These are phyloP conservation scores for Diuraphis noxia DNA, from an alignment of 1,140 invertebrate genomes.

Conservation along the genomic window DNA sequence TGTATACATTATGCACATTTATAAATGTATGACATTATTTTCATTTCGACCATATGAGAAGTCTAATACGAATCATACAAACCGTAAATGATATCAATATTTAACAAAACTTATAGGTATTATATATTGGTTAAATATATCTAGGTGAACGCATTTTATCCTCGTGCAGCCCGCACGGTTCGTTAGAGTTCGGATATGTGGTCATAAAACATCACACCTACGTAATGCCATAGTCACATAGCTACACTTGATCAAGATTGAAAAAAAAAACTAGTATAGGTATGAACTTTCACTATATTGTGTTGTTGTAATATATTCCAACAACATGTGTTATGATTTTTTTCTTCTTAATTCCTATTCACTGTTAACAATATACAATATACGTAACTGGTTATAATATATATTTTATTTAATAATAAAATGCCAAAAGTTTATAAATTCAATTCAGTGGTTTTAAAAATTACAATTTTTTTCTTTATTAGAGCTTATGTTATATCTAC, in stretches of 20 bases:
- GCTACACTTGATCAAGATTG: neutral
- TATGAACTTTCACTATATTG: neutral
- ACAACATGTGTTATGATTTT: neutral
- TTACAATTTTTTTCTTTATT: neutral
- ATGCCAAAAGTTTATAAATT: neutral
- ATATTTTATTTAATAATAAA: neutral
- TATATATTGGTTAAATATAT: neutral
- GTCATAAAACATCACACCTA: constrained; percentile 29
- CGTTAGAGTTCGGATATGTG: neutral
- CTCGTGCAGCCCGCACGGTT: neutral
- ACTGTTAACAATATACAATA: neutral
- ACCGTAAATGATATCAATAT: neutral
- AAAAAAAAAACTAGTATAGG: constrained; percentile 31
- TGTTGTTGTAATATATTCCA: neutral
- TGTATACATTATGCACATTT: too few species aligned
- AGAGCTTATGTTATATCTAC: neutral
- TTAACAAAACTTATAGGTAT: neutral
- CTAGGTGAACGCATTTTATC: neutral
- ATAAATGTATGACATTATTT: neutral
- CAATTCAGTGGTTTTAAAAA: neutral
- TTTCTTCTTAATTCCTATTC: neutral
- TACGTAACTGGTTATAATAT: neutral
- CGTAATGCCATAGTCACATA: neutral
- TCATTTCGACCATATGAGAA: neutral
- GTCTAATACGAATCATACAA: neutral